These are phyloP conservation scores for Microplitis manilae DNA, from an alignment of 2,888 invertebrate species.

Conservation along the genomic window DNA sequence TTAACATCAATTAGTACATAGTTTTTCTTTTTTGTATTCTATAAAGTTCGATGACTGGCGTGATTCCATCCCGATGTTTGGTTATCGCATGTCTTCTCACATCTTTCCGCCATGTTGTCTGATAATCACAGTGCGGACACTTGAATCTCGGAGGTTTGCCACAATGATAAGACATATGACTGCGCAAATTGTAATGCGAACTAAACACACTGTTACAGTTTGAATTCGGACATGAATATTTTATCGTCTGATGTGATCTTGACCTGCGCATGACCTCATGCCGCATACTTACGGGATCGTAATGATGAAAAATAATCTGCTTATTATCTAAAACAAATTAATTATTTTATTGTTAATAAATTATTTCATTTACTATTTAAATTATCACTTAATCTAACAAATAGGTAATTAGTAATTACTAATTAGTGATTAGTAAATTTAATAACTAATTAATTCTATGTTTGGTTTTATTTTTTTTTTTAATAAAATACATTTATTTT, in stretches of 20 bases:
- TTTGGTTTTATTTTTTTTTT: no score
- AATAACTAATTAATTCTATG: no score
- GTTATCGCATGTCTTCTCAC: constrained; percentile 65
- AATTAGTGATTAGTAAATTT: no score
- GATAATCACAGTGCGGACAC: constrained; percentile 67
- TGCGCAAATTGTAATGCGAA: constrained; percentile 64
- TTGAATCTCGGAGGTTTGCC: constrained; percentile 66
- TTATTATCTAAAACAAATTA: no score
- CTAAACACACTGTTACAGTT: constrained; percentile 63
- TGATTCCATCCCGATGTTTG: constrained; percentile 58
- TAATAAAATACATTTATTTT: neutral
- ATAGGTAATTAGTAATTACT: no score
- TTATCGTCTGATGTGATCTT: neutral
- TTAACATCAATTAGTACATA: no score
- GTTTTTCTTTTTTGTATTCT: constrained; percentile 20
- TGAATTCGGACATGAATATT: constrained; percentile 21
- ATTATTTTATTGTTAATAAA: no score
- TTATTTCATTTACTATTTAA: no score
- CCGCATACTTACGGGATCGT: neutral
- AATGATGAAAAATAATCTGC: no score
- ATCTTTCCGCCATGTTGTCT: constrained; percentile 65
- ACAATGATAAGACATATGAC: constrained; percentile 67
- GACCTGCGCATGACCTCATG: constrained; percentile 15
- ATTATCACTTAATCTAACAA: no score
- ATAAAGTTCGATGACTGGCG: constrained; percentile 63